phyloP scores from a whole-genome alignment of 2,888 invertebrate genomes.

The Philaethria dido region DNA sequence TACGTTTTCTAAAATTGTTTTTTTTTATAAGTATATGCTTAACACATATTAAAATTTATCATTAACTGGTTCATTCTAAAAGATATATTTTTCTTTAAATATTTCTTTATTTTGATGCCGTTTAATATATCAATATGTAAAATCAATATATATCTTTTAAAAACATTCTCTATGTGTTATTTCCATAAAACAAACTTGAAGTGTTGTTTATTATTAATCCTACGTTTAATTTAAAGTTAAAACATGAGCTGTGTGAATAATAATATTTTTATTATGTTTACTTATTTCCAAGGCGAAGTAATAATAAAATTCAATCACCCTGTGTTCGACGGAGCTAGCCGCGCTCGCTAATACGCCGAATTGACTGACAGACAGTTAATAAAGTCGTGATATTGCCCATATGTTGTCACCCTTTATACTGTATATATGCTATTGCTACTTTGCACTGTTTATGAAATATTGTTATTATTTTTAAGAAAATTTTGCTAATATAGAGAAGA shows the following conservation, averaged over 20 bases:
- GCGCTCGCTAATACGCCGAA: constrained; percentile 71
- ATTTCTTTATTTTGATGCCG: too few relatives aligned
- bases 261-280: constrained; percentile 10
- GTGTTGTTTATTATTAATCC: background rate
- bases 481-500: too few relatives aligned
- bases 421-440: constrained; percentile 48
- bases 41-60: too few relatives aligned
- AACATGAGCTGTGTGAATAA: background rate
- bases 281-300: constrained; percentile 13
- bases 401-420: constrained; percentile 69
- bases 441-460: constrained; percentile 37
- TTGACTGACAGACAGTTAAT: constrained; percentile 81
- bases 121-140: background rate
- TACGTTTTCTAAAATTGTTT: too few relatives aligned
- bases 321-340: constrained; percentile 59
- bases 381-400: constrained; percentile 76
- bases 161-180: background rate
- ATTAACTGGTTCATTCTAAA: too few relatives aligned
- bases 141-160: background rate
- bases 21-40: too few relatives aligned
- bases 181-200: background rate
- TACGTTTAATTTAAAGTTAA: background rate
- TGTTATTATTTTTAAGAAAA: background rate
- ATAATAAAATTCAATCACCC: constrained; percentile 44
- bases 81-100: too few relatives aligned